phyloP scores from a whole-genome alignment of 2,113 vertebrate genomes.

The Sisor rabdophorus region DNA sequence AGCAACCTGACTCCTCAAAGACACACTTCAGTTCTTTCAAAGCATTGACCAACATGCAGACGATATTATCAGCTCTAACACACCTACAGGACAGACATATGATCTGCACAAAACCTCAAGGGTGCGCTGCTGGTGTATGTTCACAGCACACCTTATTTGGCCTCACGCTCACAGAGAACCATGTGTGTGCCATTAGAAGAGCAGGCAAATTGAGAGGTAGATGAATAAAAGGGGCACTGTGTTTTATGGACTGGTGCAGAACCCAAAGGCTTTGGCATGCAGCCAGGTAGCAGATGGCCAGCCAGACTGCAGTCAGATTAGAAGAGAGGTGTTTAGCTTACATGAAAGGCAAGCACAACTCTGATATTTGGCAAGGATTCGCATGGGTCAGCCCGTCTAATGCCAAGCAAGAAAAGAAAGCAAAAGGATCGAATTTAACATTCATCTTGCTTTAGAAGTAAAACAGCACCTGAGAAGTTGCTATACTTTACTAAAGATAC shows the following conservation, averaged over 20 bases:
- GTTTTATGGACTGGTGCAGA: constrained; percentile 50
- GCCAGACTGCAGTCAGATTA: constrained; percentile 68
- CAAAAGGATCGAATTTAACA: constrained; percentile 8
- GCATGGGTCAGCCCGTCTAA: constrained; percentile 10
- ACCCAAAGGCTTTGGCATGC: constrained; percentile 58
- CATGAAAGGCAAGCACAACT: constrained; percentile 64
- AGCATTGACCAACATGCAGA: constrained; percentile 7
- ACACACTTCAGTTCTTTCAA: constrained; percentile 9
- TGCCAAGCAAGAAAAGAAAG: constrained; percentile 32
- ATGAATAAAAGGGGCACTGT: constrained; percentile 56
- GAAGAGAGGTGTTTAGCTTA: constrained; percentile 60
- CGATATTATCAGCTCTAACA: constrained; percentile 33
- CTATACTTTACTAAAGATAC: neutral
- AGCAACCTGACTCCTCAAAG: constrained; percentile 25
- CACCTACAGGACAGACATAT: constrained; percentile 33
- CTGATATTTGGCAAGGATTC: constrained; percentile 46
- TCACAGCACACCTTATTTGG: constrained; percentile 47
- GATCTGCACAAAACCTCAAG: constrained; percentile 32
- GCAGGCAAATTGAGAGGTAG: neutral
- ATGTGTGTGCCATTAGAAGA: constrained; percentile 50
- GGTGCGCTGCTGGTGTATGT: constrained; percentile 1
- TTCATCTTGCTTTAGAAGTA: constrained; percentile 12
- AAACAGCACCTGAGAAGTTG: neutral
- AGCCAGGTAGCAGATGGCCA: constrained; percentile 74
- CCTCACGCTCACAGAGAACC: constrained; percentile 49